Percentiles rank a stretch among this genome's conserved stretches.
These are phyloP conservation scores for Neodiprion lecontei DNA, from an alignment of 1,140 invertebrate species.

Conservation along the genomic window DNA sequence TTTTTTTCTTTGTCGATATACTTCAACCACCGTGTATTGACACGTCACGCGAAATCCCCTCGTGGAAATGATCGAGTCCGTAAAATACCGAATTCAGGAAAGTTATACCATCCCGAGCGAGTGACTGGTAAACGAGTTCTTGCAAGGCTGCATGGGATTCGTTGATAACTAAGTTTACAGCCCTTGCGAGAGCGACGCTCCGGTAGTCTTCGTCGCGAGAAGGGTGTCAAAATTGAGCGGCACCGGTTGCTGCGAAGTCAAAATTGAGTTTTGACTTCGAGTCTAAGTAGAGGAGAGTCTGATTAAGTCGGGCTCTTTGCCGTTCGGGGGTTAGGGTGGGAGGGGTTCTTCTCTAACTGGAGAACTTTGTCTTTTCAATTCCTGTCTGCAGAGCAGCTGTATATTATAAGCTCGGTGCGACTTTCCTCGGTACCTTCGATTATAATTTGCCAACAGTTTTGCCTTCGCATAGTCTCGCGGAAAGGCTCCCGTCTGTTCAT, in stretches of 20 bases:
- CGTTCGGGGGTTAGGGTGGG: not conserved
- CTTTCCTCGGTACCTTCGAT: no score
- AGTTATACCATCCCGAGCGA: slow-evolving; percentile 4
- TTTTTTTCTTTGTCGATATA: slow-evolving; percentile 26
- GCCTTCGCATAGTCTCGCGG: no score
- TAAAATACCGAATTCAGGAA: not conserved
- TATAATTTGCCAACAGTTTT: no score
- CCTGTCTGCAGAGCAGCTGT: no score
- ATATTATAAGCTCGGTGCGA: no score
- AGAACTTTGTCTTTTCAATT: slow-evolving; percentile 41
- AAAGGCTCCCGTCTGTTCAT: no score
- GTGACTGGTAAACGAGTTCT: not conserved
- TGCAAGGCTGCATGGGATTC: not conserved
- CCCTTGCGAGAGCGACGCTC: slow-evolving; percentile 20
- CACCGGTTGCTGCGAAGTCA: slow-evolving; percentile 43
- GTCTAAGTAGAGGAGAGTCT: slow-evolving; percentile 56
- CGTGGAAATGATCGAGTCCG: not conserved
- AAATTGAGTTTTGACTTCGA: slow-evolving; percentile 59
- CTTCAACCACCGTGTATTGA: slow-evolving; percentile 16
- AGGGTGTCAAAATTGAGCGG: slow-evolving; percentile 60
- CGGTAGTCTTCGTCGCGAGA: slow-evolving; percentile 39
- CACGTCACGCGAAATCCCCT: slow-evolving; percentile 19
- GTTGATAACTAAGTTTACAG: slow-evolving; percentile 56
- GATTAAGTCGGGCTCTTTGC: slow-evolving; percentile 47
- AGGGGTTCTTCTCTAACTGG: not conserved